Evolutionary conservation across 2,113 vertebrate genomes (phyloP).

Genomic region (Oncorhynchus gorbuscha): DNA sequence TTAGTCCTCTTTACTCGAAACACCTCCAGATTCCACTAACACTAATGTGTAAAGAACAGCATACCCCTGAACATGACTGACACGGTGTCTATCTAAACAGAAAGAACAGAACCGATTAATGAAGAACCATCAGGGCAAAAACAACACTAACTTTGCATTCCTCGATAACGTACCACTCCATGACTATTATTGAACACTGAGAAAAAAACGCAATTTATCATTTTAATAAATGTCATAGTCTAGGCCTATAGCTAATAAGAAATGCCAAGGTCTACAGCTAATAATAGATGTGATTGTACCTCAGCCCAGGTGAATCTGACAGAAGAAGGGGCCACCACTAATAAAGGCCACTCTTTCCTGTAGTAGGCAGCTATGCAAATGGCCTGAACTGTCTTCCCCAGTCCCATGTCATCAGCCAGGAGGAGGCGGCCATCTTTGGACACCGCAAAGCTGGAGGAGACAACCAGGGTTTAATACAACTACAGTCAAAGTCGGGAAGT

Average conservation of each 20-base stretch:
- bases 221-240: neutral
- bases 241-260: neutral
- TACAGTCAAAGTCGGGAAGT: too few species aligned
- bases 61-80: neutral
- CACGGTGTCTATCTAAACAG: constrained; percentile 17
- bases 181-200: neutral
- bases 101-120: constrained; percentile 18
- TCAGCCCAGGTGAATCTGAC: constrained; percentile 96
- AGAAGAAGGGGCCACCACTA: constrained; percentile 90
- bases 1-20: neutral
- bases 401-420: constrained; percentile 95
- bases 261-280: neutral
- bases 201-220: neutral
- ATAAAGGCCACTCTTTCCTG: constrained; percentile 89
- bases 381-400: constrained; percentile 96
- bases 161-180: neutral
- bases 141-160: neutral
- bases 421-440: constrained; percentile 88
- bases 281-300: constrained; percentile 68
- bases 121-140: neutral
- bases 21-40: neutral
- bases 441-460: constrained; percentile 83
- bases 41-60: constrained; percentile 11
- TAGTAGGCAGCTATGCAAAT: constrained; percentile 96
- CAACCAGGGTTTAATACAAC: neutral